Conservation (phyloP, 2,888 invertebrate genomes). For the Calameuta filiformis region DNA sequence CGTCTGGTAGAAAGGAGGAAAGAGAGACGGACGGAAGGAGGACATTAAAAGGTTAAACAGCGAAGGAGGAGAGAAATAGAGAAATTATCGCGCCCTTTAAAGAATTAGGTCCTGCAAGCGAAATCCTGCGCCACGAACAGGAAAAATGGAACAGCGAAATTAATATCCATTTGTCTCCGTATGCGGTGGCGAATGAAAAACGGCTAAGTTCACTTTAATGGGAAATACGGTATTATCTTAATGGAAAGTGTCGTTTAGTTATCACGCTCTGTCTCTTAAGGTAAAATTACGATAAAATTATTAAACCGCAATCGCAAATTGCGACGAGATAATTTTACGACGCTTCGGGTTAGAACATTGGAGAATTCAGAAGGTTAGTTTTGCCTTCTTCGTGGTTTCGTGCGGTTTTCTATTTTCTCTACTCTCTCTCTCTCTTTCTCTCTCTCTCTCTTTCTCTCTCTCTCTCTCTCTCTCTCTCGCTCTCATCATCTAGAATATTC, state of each 20-base stretch:
- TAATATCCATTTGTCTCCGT: too few relatives aligned
- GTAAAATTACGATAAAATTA: background rate
- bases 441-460: background rate
- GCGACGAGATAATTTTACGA: background rate
- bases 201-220: background rate
- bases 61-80: background rate
- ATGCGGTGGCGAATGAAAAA: background rate
- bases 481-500: background rate
- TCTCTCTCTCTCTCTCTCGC: background rate
- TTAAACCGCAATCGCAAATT: background rate
- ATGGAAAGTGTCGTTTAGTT: background rate
- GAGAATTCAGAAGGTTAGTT: background rate
- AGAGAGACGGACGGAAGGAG: background rate
- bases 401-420: background rate
- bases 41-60: background rate
- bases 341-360: background rate
- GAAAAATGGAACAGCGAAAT: too few relatives aligned
- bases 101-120: background rate
- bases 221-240: background rate
- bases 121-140: background rate
- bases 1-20: background rate
- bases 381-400: background rate
- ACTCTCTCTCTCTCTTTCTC: background rate
- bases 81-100: background rate
- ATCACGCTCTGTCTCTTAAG: background rate